phyloP scores from a whole-genome alignment of 2,113 vertebrate species.

The Phalacrocorax pelagicus region DNA sequence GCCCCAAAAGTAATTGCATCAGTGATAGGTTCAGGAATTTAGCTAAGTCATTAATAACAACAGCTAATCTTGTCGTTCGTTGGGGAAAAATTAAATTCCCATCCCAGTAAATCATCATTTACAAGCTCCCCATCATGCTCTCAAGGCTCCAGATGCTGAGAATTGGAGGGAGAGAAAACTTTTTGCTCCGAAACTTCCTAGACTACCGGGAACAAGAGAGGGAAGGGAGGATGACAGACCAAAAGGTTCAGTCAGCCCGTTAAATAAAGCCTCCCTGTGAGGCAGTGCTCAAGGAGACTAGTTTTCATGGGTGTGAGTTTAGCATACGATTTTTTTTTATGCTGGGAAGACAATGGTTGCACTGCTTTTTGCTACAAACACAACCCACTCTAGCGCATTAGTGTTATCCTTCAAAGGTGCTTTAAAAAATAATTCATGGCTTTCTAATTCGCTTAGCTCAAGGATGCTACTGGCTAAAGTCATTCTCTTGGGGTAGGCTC shows the following conservation, averaged over 20 bases:
- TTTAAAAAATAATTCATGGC: background rate
- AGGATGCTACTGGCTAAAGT: background rate
- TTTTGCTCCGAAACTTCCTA: background rate
- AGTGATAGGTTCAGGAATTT: constrained; percentile 51
- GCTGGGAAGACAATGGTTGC: background rate
- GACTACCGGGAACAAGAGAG: background rate
- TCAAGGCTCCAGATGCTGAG: background rate
- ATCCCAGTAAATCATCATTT: background rate
- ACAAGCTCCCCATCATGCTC: background rate
- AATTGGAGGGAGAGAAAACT: background rate
- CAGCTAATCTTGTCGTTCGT: constrained; percentile 18
- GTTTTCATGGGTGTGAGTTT: background rate
- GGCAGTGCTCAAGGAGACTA: background rate
- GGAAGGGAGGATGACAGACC: background rate
- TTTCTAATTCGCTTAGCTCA: background rate
- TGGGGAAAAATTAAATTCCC: constrained; percentile 24
- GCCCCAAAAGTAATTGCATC: constrained; percentile 51
- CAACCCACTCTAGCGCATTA: background rate
- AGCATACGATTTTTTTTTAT: background rate
- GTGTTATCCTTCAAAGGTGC: background rate
- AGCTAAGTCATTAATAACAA: constrained; percentile 55
- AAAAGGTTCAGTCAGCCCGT: background rate
- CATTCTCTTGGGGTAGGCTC: background rate
- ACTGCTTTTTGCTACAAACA: background rate
- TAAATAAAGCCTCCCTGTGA: background rate